Conservation (phyloP, 2,113 vertebrate species). For the Spizaetus ornatus region DNA sequence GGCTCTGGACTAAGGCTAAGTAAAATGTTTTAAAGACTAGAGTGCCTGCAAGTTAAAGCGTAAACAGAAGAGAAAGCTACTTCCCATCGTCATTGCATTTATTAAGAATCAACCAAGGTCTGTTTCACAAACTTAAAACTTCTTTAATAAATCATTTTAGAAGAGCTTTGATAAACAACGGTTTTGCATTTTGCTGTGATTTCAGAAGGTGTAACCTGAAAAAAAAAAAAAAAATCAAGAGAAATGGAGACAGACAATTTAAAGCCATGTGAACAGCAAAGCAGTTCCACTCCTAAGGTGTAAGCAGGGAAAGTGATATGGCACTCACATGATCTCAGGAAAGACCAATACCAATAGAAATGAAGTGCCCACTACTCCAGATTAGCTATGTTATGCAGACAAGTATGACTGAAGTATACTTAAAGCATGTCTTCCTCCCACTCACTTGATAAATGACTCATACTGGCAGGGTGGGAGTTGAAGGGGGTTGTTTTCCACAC, state of each 20-base stretch:
- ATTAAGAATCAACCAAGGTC: neutral
- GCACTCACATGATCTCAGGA: neutral
- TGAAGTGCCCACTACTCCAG: neutral
- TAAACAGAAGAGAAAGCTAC: neutral
- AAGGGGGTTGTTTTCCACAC: neutral
- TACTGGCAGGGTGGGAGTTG: neutral
- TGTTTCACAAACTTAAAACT: neutral
- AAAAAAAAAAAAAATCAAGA: neutral
- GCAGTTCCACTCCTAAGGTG: neutral
- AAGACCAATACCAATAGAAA: neutral
- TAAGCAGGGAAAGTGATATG: rapidly evolving
- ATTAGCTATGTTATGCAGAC: neutral
- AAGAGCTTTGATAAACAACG: neutral
- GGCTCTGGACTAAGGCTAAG: neutral
- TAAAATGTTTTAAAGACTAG: neutral
- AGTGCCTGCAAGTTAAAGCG: neutral
- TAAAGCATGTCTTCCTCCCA: neutral
- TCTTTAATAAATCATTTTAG: neutral
- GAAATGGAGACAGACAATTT: neutral
- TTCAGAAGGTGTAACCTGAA: neutral
- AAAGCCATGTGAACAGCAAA: neutral
- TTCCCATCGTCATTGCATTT: neutral
- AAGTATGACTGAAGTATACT: neutral
- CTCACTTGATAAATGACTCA: neutral
- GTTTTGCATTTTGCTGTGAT: neutral